These are phyloP conservation scores for Phoebastria nigripes DNA, from an alignment of 2,797 vertebrate genomes.

Conservation along the genomic window DNA sequence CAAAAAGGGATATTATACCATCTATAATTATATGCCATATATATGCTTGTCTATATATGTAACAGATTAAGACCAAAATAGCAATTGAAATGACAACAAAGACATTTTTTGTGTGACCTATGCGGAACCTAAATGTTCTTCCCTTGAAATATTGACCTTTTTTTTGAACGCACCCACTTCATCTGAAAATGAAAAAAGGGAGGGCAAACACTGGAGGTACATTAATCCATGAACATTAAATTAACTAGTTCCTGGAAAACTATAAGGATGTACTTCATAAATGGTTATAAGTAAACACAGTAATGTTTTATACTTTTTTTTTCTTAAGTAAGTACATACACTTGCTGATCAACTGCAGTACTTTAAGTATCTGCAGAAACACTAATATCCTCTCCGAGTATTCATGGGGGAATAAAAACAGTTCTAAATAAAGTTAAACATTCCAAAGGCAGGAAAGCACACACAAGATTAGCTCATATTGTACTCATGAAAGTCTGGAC, in stretches of 20 bases:
- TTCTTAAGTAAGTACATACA: not conserved
- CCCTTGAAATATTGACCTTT: not conserved
- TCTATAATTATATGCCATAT: not conserved
- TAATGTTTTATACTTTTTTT: not conserved
- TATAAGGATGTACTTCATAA: not conserved
- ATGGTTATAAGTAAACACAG: not conserved
- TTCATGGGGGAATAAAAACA: conserved; percentile 66
- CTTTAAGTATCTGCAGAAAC: conserved; percentile 59
- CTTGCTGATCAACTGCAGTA: not conserved
- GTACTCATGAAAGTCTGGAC: conserved; percentile 53
- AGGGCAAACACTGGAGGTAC: not conserved
- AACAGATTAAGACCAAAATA: not conserved
- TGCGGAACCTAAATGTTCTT: not conserved
- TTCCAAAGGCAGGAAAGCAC: conserved; percentile 58
- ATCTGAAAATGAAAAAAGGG: not conserved
- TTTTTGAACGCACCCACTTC: not conserved
- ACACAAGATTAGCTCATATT: conserved; percentile 51
- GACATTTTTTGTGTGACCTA: not conserved
- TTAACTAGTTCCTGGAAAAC: not conserved
- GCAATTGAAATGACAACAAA: not conserved
- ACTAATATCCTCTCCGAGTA: conserved; percentile 57
- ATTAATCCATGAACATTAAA: not conserved
- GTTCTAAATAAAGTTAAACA: conserved; percentile 59
- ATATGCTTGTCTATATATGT: not conserved
- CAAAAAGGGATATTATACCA: not conserved